phyloP scores from a whole-genome alignment of 2,113 vertebrate species.

The Oceanodroma tethys region DNA sequence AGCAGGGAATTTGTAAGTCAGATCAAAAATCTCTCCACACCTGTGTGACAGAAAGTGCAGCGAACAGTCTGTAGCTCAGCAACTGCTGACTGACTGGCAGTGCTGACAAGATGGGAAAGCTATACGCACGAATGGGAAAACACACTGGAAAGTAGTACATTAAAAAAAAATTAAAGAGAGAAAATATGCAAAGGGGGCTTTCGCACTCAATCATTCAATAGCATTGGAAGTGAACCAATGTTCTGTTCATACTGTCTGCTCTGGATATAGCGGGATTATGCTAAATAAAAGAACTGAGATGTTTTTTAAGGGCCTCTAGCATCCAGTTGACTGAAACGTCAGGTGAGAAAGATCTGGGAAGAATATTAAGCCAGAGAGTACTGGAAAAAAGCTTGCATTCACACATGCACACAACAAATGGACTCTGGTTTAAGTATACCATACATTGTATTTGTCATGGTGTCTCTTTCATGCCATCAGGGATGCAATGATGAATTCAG shows the following conservation, averaged over 20 bases:
- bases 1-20: background rate
- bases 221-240: constrained; percentile 26
- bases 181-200: constrained; percentile 22
- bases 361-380: background rate
- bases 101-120: constrained; percentile 24
- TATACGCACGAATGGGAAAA: background rate
- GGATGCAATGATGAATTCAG: background rate
- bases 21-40: constrained; percentile 47
- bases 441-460: background rate
- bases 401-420: background rate
- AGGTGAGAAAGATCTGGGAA: constrained; percentile 30
- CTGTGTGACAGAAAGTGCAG: constrained; percentile 22
- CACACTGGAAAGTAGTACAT: constrained; percentile 8
- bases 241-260: constrained; percentile 34
- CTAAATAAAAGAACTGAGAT: background rate
- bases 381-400: background rate
- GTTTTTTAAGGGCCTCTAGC: background rate
- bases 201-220: constrained; percentile 34
- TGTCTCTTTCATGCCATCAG: background rate
- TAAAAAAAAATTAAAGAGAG: background rate
- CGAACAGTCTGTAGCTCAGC: background rate
- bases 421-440: background rate
- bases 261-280: background rate
- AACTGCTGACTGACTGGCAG: background rate
- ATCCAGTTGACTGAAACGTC: constrained; percentile 20